Percentiles rank a stretch among this genome's conserved stretches.
phyloP scores from a whole-genome alignment of 1,140 invertebrate species.

The Heliconius eleuchia region DNA sequence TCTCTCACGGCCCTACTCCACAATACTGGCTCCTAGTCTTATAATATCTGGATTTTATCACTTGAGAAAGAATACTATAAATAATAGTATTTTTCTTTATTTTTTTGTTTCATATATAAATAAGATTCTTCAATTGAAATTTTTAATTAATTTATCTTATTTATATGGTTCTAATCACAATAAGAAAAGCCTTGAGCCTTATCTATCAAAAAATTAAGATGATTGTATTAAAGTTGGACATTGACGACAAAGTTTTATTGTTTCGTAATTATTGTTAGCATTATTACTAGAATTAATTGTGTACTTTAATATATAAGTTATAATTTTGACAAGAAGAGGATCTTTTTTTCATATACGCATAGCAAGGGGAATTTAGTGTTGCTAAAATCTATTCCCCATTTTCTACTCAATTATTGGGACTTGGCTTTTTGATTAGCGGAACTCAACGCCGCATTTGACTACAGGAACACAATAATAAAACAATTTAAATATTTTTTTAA shows the following conservation, averaged over 20 bases:
- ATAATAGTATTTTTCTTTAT: neutral
- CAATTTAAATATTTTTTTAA: too few relatives aligned
- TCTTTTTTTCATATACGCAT: too few relatives aligned
- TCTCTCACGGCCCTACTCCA: constrained; percentile 1
- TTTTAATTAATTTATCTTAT: neutral
- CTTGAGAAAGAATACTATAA: neutral
- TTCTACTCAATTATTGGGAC: too few relatives aligned
- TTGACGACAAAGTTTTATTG: neutral
- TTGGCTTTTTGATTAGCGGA: too few relatives aligned
- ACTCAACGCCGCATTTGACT: too few relatives aligned
- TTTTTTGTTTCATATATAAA: neutral
- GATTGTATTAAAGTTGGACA: neutral
- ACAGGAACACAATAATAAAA: too few relatives aligned
- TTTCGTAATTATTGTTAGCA: too few relatives aligned
- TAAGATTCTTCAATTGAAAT: neutral
- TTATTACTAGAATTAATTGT: too few relatives aligned
- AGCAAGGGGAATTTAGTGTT: too few relatives aligned
- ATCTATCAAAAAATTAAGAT: neutral
- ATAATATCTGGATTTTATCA: neutral
- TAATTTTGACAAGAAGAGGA: too few relatives aligned
- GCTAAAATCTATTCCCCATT: too few relatives aligned
- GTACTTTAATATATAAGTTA: too few relatives aligned
- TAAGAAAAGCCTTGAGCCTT: neutral
- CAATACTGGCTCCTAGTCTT: neutral
- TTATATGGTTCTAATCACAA: neutral